Evolutionary conservation across 2,888 invertebrate species (phyloP).

Genomic region (Nymphalis urticae): DNA sequence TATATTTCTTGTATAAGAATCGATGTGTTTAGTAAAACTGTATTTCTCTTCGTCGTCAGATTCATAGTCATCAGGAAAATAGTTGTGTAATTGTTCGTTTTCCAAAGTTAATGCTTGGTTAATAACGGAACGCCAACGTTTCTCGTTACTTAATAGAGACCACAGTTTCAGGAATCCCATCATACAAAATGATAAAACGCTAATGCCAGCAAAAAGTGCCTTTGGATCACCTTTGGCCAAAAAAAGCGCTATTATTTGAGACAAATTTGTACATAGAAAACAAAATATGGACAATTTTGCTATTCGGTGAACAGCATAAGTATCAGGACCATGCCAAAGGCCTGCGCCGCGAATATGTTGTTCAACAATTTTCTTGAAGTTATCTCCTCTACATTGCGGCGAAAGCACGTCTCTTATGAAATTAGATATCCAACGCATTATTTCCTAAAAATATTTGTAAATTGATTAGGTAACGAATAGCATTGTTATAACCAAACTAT

Average conservation of each 20-base stretch:
- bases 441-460: background rate
- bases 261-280: slow-evolving; percentile 47
- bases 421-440: background rate
- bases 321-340: slow-evolving; percentile 40
- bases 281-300: slow-evolving; percentile 48
- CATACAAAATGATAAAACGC: slow-evolving; percentile 58
- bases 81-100: slow-evolving; percentile 43
- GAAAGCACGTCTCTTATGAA: slow-evolving; percentile 3
- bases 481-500: too few species aligned
- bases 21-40: slow-evolving; percentile 41
- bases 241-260: slow-evolving; percentile 52
- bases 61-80: slow-evolving; percentile 42
- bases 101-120: slow-evolving; percentile 50
- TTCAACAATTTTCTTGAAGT: slow-evolving; percentile 38
- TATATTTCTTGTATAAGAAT: slow-evolving; percentile 52
- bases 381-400: slow-evolving; percentile 9
- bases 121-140: slow-evolving; percentile 53
- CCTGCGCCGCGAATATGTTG: slow-evolving; percentile 47
- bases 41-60: slow-evolving; percentile 44
- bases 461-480: too few species aligned
- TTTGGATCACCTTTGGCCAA: slow-evolving; percentile 50
- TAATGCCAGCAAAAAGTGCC: slow-evolving; percentile 60
- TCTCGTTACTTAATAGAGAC: slow-evolving; percentile 47
- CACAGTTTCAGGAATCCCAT: slow-evolving; percentile 62
- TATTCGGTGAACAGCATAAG: slow-evolving; percentile 43